phyloP scores from a whole-genome alignment of 2,888 invertebrate species.

The Chrysodeixis includens region DNA sequence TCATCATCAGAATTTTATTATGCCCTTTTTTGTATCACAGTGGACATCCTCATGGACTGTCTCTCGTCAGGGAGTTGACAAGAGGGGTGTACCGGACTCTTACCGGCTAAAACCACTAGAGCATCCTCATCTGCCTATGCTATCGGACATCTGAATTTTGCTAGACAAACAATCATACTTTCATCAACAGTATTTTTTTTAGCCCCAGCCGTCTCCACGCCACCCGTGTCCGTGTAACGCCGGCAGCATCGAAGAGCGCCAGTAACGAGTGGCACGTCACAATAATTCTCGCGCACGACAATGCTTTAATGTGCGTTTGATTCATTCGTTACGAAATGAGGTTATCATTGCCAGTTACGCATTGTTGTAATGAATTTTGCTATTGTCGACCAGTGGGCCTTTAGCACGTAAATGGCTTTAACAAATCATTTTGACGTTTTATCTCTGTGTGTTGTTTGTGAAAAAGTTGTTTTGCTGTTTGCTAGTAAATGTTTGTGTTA shows the following conservation, averaged over 20 bases:
- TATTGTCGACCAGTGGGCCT: slow-evolving; percentile 70
- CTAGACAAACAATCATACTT: too few relatives aligned
- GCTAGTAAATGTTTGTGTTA: not conserved
- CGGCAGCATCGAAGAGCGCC: slow-evolving; percentile 81
- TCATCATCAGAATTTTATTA: too few relatives aligned
- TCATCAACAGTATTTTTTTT: not conserved
- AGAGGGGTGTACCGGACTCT: too few relatives aligned
- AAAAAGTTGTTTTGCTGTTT: not conserved
- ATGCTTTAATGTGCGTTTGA: slow-evolving; percentile 88
- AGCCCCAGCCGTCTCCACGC: slow-evolving; percentile 56
- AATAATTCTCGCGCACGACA: slow-evolving; percentile 88
- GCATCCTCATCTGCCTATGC: too few relatives aligned
- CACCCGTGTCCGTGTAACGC: slow-evolving; percentile 57
- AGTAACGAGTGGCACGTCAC: slow-evolving; percentile 86
- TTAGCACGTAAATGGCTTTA: slow-evolving; percentile 51
- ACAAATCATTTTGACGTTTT: slow-evolving; percentile 57
- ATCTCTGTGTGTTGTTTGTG: slow-evolving; percentile 38
- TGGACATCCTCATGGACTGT: too few relatives aligned
- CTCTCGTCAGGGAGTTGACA: too few relatives aligned
- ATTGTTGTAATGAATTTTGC: slow-evolving; percentile 82
- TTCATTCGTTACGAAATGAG: slow-evolving; percentile 87
- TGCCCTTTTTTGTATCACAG: too few relatives aligned
- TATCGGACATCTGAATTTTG: too few relatives aligned
- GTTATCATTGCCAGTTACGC: slow-evolving; percentile 85
- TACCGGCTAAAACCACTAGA: too few relatives aligned